Evolutionary conservation across 2,113 vertebrate species (phyloP), one percentile per base, ranked within the genome.

Genomic region (Catharus fuscescens): DNA sequence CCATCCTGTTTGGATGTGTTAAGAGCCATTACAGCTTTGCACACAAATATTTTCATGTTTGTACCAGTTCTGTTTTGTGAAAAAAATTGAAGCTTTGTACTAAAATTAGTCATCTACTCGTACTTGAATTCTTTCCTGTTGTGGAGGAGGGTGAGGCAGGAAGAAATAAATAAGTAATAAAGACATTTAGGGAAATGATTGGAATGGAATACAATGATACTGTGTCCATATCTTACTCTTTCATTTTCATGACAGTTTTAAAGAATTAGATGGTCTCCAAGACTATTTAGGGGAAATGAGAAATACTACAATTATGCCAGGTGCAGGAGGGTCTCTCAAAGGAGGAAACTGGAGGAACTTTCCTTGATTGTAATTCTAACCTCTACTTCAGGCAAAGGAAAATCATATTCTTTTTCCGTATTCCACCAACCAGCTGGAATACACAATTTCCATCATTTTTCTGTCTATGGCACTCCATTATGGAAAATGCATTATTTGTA

Each of bases 351-450:
- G 61, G 32, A 42, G 10, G 48, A 90, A 4, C 18, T 74, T 90
- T 34, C 26, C 14, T 60, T 85, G 50, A 28, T 16, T 0, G 0
- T 29, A 19, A 44, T 28, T 81, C 23, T 65, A 38, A 42, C 3
- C 8, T 59, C 6, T 2, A 11, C 18, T 74, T 62, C 6, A 64
- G 40, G 23, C 8, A 54, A 70, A 54, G 34, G 34, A 57, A 83
- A 65, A 10, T 57, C 18, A 80, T 5, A 10, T 71, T 92, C 20
- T 74, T 81, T 80, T 60, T n/a, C 12, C 5, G 8, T 74, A 81
- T 67, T 13, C 18, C 71, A 56, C 18, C 12, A 66, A 19, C 3
- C 5, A 50, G 10, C 3, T 56, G 16, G 7, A 50, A 18, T 38
- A 28, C 18, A 9, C 56, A 32, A 78, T 60, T 78, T 61, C 16